Base-by-base conservation (phyloP, 2,888 invertebrate genomes). In the Acanthosepion pharaonis region DNA sequence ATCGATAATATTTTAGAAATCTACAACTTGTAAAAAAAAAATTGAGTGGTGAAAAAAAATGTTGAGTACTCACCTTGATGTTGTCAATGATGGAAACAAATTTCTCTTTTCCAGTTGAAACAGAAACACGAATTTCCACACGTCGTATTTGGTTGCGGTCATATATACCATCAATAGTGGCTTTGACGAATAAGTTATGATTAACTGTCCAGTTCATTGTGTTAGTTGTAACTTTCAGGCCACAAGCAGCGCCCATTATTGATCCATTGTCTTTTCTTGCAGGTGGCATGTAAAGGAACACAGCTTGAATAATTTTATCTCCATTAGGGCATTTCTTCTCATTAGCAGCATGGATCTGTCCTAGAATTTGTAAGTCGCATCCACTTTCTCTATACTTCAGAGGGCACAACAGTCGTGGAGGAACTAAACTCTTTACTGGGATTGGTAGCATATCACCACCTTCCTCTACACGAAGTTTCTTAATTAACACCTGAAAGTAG, bases 371-470 rank as follows among this genome's bases (percentile, higher is more conserved):
- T n/a, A 96, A 95, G 5, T 95, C 91, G 94, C 96, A 96, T n/a
- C 94, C 94, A 25, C 92, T 92, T 33, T 95, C 94, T 48, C 95
- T 94, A 20, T 91, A 92, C 11, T 94, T 91, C 4, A 33, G 8
- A 11, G 94, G 93, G 94, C 96, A 96, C 94, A 96, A 95, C 18
- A 96, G 91, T 53, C 95, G 94, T 25, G 96, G 96, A 33, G 96
- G 96, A n/a, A 96, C 94, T 1, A 95, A 94, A 49, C 95, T 94
- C 15, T 49, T 59, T 20, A 96, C 91, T 5, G 95, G 95, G 6
- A 96, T 49, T 33, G 93, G 91, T 78, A 94, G 78, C 28, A 94
- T 55, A 11, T 93, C 94, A 59, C 93, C 94, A 48, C 96, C 96
- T 94, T 96, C 96, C 78, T 78, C 94, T 15, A 96, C 94, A 20